Percentiles rank a stretch among this genome's conserved stretches.
Evolutionary conservation across 2,113 vertebrate genomes (phyloP).

Genomic region (Sitta europaea): DNA sequence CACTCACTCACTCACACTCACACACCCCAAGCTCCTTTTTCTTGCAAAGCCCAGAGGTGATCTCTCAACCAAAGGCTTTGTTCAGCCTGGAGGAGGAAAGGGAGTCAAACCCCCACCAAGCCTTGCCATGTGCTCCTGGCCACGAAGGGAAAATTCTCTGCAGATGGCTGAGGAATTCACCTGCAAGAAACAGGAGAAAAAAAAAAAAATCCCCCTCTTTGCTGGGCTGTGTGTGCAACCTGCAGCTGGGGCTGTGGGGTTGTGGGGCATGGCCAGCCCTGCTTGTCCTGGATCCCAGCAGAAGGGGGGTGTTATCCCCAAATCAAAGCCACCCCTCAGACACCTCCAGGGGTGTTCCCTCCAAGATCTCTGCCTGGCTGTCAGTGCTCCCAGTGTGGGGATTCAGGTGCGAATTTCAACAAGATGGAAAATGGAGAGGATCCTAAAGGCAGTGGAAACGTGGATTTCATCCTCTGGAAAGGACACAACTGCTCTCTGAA

Average conservation of each 20-base stretch:
- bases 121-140: background rate
- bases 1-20: background rate
- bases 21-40: background rate
- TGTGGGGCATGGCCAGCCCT: background rate
- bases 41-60: constrained; percentile 50
- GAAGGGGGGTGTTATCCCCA: background rate
- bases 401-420: background rate
- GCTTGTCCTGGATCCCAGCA: background rate
- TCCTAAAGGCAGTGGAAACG: background rate
- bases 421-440: background rate
- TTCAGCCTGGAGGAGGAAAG: background rate
- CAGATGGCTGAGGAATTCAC: constrained; percentile 71
- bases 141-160: constrained; percentile 40
- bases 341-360: background rate
- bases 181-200: constrained; percentile 55
- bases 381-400: accelerated
- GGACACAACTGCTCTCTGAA: too few relatives aligned
- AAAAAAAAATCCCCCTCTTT: background rate
- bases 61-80: constrained; percentile 56
- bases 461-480: background rate
- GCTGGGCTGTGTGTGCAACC: background rate
- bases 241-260: background rate
- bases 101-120: constrained; percentile 12
- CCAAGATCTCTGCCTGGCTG: background rate
- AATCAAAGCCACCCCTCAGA: background rate